phyloP scores from a whole-genome alignment of 2,797 vertebrate genomes.

The Manis javanica region DNA sequence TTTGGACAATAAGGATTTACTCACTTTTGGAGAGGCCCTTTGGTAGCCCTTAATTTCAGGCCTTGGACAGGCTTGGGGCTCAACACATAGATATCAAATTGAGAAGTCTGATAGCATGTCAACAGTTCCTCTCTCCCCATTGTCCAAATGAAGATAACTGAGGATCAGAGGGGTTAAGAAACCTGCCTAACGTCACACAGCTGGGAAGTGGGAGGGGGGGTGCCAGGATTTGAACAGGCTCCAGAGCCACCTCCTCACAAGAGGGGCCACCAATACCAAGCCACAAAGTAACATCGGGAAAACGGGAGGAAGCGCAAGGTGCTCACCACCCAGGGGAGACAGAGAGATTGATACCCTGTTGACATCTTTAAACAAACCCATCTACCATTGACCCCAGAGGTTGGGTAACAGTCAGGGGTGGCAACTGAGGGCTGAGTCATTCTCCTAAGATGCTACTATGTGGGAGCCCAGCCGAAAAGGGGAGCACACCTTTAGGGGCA shows the following conservation, averaged over 20 bases:
- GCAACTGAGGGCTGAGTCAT: conserved; percentile 47
- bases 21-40: neutral
- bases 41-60: neutral
- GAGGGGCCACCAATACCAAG: neutral
- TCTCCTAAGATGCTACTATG: neutral
- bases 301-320: neutral
- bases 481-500: neutral
- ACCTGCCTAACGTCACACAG: neutral
- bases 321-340: neutral
- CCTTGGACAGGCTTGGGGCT: neutral
- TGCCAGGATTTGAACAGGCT: neutral
- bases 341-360: neutral
- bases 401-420: neutral
- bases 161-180: neutral
- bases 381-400: neutral
- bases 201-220: neutral
- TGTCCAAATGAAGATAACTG: neutral
- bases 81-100: neutral
- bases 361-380: neutral
- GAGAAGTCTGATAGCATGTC: neutral
- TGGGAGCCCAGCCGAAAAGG: too few species aligned
- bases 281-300: neutral
- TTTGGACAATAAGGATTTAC: neutral
- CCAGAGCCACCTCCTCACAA: neutral
- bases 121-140: neutral